A percentile compares a stretch with the other conserved stretches of the same genome.
phyloP scores from a whole-genome alignment of 2,888 invertebrate species.

The Hypselothyrea guttata region DNA sequence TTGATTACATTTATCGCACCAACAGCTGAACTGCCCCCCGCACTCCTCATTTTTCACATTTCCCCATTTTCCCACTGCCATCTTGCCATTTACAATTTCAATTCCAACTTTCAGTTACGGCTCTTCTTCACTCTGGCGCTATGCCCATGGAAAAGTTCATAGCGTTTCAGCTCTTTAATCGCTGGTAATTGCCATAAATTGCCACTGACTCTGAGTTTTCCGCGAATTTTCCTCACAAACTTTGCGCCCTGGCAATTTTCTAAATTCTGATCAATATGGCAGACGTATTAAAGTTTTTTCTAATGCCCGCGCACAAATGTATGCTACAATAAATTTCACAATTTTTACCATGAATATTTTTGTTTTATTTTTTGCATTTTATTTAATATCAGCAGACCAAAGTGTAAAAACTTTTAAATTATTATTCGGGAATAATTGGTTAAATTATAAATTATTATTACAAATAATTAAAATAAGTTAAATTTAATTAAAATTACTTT shows the following conservation, averaged over 20 bases:
- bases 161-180: conserved; percentile 51
- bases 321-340: too few species aligned
- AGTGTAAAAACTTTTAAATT: too few species aligned
- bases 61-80: background rate
- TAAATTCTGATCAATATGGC: conserved; percentile 35
- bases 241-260: background rate
- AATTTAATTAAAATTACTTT: too few species aligned
- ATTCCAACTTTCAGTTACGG: conserved; percentile 3
- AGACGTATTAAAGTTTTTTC: conserved; percentile 18
- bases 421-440: too few species aligned
- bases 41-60: background rate
- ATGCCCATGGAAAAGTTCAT: conserved; percentile 27
- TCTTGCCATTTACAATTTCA: background rate
- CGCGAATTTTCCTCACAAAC: background rate
- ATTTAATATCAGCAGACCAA: too few species aligned
- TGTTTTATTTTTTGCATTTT: too few species aligned
- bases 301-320: too few species aligned
- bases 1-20: conserved; percentile 75
- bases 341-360: too few species aligned
- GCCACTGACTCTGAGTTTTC: conserved; percentile 20
- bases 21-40: conserved; percentile 35
- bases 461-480: too few species aligned
- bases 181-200: conserved; percentile 59
- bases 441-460: too few species aligned
- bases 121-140: background rate